A percentile compares a stretch with the other conserved stretches of the same genome.
phyloP scores from a whole-genome alignment of 2,113 vertebrate genomes.

The Recurvirostra avosetta region DNA sequence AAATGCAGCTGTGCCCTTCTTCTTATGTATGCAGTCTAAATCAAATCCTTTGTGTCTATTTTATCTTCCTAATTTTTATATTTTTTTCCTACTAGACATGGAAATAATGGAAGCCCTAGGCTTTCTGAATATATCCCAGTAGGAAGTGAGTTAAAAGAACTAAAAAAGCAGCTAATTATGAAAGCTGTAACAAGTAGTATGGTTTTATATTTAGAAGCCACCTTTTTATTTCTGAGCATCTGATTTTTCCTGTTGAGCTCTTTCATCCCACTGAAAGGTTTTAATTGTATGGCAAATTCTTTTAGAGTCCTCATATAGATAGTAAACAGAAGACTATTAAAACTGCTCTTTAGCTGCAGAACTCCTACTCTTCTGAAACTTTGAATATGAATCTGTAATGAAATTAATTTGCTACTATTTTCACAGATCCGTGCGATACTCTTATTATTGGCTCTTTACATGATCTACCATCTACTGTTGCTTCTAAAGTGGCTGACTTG shows the following conservation, averaged over 20 bases:
- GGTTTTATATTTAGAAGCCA: conserved; percentile 28
- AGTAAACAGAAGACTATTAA: background rate
- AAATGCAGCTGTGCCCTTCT: conserved; percentile 33
- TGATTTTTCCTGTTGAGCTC: background rate
- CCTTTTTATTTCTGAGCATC: background rate
- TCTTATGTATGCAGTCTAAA: conserved; percentile 6
- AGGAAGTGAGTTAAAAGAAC: conserved; percentile 9
- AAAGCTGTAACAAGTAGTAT: background rate
- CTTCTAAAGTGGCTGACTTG: background rate
- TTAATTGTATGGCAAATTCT: background rate
- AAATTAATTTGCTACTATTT: background rate
- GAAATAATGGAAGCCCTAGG: background rate
- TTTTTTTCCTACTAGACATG: background rate
- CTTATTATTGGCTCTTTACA: background rate
- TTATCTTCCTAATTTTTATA: background rate
- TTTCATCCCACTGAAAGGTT: background rate
- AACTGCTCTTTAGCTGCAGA: background rate
- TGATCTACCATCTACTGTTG: background rate
- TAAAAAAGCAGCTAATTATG: background rate
- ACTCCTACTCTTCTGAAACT: background rate
- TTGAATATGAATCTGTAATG: background rate
- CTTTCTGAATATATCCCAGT: conserved; percentile 7
- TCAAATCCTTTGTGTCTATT: conserved; percentile 42
- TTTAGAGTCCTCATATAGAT: background rate
- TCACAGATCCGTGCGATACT: background rate